Evolutionary conservation across 2,888 invertebrate genomes (phyloP).

Genomic region (Petrolisthes cinctipes): DNA sequence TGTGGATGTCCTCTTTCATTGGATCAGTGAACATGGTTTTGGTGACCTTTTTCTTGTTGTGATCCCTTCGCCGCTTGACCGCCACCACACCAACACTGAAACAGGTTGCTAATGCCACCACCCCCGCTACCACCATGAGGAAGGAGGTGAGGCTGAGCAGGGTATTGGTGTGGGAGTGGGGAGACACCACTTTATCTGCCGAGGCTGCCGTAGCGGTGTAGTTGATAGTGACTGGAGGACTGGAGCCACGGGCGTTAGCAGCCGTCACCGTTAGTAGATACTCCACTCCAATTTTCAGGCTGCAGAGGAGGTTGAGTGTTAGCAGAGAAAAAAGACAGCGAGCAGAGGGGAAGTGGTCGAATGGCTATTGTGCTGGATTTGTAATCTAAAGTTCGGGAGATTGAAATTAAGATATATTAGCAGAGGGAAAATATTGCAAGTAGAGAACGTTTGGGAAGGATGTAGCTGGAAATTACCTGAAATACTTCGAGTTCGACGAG

Average conservation of each 20-base stretch:
- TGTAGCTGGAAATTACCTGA: too few species aligned
- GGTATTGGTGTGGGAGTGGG: constrained; percentile 16
- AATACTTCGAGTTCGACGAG: too few species aligned
- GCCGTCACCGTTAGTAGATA: constrained; percentile 41
- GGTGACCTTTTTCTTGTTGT: constrained; percentile 40
- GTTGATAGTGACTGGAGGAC: constrained; percentile 38
- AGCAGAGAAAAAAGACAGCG: too few species aligned
- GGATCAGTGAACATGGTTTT: constrained; percentile 48
- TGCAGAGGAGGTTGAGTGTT: background rate
- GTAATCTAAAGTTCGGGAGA: too few species aligned
- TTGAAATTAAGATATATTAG: too few species aligned
- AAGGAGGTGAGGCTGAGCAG: constrained; percentile 47
- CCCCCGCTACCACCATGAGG: constrained; percentile 48
- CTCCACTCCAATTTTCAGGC: constrained; percentile 26
- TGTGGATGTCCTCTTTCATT: constrained; percentile 25
- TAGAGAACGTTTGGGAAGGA: too few species aligned
- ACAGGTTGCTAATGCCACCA: constrained; percentile 46
- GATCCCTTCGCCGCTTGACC: constrained; percentile 16
- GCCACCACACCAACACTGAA: constrained; percentile 44
- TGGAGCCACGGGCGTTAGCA: constrained; percentile 29
- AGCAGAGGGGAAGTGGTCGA: background rate
- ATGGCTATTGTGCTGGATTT: background rate
- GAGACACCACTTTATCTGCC: constrained; percentile 28
- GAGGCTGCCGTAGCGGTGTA: constrained; percentile 41
- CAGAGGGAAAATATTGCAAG: too few species aligned